phyloP scores from a whole-genome alignment of 2,113 vertebrate species.

The Megaceryle maxima region DNA sequence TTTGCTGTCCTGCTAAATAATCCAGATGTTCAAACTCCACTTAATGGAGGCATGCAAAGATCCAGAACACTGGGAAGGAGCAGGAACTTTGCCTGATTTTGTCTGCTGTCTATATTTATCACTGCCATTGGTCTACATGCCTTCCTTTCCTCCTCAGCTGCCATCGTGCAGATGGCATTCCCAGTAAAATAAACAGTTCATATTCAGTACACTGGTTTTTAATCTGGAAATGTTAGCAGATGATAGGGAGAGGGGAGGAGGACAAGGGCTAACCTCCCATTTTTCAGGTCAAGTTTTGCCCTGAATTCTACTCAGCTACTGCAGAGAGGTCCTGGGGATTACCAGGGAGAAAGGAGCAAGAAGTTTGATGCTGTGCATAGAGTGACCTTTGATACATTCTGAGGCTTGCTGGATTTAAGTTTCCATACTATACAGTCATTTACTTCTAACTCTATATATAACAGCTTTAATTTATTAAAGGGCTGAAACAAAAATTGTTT shows the following conservation, averaged over 20 bases:
- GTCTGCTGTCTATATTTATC: not conserved
- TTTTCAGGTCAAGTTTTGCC: not conserved
- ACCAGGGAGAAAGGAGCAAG: rapidly evolving
- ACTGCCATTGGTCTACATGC: not conserved
- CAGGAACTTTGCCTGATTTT: not conserved
- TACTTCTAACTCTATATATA: not conserved
- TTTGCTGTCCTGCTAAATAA: conserved; percentile 2
- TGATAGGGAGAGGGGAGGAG: not conserved
- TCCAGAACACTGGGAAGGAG: not conserved
- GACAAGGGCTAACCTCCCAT: not conserved
- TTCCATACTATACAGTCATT: not conserved
- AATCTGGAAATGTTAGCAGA: conserved; percentile 13
- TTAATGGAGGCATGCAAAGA: not conserved
- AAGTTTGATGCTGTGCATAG: not conserved
- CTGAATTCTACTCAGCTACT: not conserved
- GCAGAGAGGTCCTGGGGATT: not conserved
- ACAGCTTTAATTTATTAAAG: conserved; percentile 35
- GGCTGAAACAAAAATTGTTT: not conserved
- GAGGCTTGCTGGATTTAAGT: not conserved
- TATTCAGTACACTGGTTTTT: not conserved
- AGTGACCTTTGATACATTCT: not conserved
- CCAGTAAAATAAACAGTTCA: not conserved
- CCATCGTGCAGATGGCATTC: conserved; percentile 33
- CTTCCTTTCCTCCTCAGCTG: conserved; percentile 34
- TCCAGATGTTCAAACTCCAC: not conserved